Percentiles rank a stretch among this genome's conserved stretches.
Evolutionary conservation across 2,888 invertebrate species (phyloP).

Genomic region (Mythimna ferrago): DNA sequence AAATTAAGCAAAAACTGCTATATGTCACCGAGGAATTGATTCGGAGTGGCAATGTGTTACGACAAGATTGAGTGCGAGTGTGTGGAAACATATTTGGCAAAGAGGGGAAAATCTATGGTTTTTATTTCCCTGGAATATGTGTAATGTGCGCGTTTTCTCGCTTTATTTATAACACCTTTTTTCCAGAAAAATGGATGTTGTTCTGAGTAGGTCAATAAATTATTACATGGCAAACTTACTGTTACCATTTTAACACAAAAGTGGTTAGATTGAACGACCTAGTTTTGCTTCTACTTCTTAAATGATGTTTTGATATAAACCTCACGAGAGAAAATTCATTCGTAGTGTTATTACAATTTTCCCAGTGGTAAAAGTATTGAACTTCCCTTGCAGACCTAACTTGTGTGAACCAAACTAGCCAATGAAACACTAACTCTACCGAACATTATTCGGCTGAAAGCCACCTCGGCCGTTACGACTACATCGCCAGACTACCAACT

Average conservation of each 20-base stretch:
- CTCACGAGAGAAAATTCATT: background rate
- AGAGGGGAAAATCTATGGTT: conserved; percentile 12
- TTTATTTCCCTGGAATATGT: background rate
- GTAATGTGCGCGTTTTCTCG: background rate
- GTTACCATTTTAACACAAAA: background rate
- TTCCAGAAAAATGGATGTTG: background rate
- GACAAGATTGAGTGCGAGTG: conserved; percentile 26
- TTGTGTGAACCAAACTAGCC: conserved; percentile 24
- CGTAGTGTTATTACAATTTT: background rate
- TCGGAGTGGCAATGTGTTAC: conserved; percentile 62
- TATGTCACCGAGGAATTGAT: conserved; percentile 68
- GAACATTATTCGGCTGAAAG: conserved; percentile 39
- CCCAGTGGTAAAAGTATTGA: background rate
- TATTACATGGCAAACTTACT: background rate
- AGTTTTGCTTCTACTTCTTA: background rate
- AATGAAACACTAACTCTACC: conserved; percentile 44
- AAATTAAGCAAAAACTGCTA: conserved; percentile 70
- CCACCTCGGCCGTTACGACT: conserved; percentile 39
- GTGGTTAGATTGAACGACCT: background rate
- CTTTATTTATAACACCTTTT: background rate
- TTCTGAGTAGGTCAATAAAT: background rate
- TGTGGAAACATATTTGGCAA: conserved; percentile 11
- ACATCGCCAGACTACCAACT: conserved; percentile 38
- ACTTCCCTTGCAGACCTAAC: conserved; percentile 23
- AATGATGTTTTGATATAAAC: background rate